Conservation (phyloP, 2,113 vertebrate species). For the Plotosus lineatus region DNA sequence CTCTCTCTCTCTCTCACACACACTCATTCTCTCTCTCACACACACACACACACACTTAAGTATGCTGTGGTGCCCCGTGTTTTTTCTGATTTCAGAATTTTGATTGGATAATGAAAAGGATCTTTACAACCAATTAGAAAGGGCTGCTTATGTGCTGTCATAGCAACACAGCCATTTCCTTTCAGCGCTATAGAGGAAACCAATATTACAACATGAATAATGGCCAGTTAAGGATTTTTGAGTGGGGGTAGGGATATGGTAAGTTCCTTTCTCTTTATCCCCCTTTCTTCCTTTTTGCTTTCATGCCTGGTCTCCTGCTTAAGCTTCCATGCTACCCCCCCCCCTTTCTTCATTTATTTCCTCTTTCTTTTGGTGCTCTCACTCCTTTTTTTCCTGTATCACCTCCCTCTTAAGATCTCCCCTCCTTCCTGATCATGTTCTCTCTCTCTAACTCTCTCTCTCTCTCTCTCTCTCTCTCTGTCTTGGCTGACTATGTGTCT, state of each 20-base stretch:
- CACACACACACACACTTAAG: not conserved
- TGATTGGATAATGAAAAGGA: conserved; percentile 76
- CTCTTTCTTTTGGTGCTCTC: not conserved
- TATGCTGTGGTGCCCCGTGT: too few species aligned
- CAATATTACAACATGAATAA: conserved; percentile 87
- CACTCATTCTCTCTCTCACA: conserved; percentile 50
- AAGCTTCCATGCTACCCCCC: not conserved
- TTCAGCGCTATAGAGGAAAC: conserved; percentile 72
- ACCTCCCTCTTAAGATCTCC: conserved; percentile 32
- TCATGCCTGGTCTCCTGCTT: not conserved
- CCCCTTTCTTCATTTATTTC: not conserved
- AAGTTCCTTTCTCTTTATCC: conserved; percentile 49
- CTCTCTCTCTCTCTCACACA: conserved; percentile 54
- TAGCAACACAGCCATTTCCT: conserved; percentile 89
- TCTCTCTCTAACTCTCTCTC: conserved; percentile 40
- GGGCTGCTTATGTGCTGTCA: conserved; percentile 78
- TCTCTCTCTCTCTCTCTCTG: conserved; percentile 61
- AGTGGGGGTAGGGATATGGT: conserved; percentile 68
- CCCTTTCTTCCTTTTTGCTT: conserved; percentile 12
- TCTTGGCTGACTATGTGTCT: conserved; percentile 67
- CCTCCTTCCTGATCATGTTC: conserved; percentile 35
- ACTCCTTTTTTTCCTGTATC: not conserved
- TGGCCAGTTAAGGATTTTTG: conserved; percentile 68
- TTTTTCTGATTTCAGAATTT: conserved; percentile 54
- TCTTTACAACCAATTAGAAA: conserved; percentile 75